A percentile compares a stretch with the other conserved stretches of the same genome.
These are phyloP conservation scores for Apaloderma vittatum DNA, from an alignment of 2,113 vertebrate genomes.

Conservation along the genomic window DNA sequence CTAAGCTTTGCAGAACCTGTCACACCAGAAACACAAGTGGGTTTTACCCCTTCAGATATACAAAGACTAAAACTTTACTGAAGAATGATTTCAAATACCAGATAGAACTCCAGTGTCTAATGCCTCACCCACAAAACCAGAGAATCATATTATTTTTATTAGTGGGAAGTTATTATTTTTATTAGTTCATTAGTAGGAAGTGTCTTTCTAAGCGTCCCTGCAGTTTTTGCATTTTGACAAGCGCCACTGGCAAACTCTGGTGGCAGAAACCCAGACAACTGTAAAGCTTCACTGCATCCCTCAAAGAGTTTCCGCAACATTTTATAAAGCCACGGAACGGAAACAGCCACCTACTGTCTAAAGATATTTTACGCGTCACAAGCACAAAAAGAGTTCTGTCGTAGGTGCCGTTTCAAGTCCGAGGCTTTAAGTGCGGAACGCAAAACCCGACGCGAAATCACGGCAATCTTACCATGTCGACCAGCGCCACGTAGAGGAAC, in stretches of 20 bases:
- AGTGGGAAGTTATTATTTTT: not conserved
- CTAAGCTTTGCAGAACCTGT: not conserved
- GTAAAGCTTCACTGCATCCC: not conserved
- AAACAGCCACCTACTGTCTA: not conserved
- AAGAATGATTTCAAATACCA: not conserved
- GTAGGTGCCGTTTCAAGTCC: not conserved
- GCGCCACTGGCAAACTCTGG: not conserved
- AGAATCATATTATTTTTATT: not conserved
- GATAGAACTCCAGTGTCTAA: not conserved
- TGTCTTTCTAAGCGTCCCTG: not conserved
- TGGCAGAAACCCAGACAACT: not conserved
- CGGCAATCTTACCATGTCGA: constrained; percentile 92
- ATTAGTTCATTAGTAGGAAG: not conserved
- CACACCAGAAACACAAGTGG: not conserved
- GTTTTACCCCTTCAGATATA: not conserved
- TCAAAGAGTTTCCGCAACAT: not conserved
- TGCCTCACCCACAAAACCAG: not conserved
- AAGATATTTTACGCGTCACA: not conserved
- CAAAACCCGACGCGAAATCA: not conserved
- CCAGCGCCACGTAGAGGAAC: constrained; percentile 98
- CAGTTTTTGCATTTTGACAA: not conserved
- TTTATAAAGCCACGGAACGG: not conserved
- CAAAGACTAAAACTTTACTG: not conserved
- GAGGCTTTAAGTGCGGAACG: not conserved
- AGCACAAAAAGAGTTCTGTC: not conserved